Percentiles rank a stretch among this genome's conserved stretches.
These are phyloP conservation scores for Probaryconus sp. DNA, from an alignment of 1,140 invertebrate genomes.

Conservation along the genomic window DNA sequence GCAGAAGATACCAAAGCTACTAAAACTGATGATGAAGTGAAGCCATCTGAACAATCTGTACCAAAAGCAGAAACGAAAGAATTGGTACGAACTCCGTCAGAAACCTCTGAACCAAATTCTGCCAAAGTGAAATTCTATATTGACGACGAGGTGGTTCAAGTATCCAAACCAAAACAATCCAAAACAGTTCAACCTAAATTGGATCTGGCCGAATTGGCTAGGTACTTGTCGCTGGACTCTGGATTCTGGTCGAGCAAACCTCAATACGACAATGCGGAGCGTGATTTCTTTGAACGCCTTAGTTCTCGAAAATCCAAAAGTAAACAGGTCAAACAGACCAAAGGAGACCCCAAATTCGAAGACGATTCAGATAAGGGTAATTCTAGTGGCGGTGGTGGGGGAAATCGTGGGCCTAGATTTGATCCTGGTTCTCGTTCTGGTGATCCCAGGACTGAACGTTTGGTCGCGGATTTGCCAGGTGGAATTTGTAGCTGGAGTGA, in stretches of 20 bases:
- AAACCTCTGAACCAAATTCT: slow-evolving; percentile 15
- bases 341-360: slow-evolving; percentile 71
- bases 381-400: slow-evolving; percentile 78
- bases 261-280: slow-evolving; percentile 82
- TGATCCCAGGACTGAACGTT: slow-evolving; percentile 81
- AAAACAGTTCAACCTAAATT: slow-evolving; percentile 36
- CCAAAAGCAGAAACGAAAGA: slow-evolving; percentile 2
- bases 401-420: slow-evolving; percentile 12
- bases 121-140: slow-evolving; percentile 72
- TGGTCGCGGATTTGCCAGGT: slow-evolving; percentile 85
- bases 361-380: slow-evolving; percentile 81
- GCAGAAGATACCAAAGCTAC: no score
- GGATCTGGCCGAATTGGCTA: slow-evolving; percentile 38
- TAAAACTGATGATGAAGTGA: slow-evolving; percentile 10
- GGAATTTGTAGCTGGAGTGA: slow-evolving; percentile 90
- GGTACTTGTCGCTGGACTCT: slow-evolving; percentile 74
- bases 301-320: slow-evolving; percentile 71
- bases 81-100: slow-evolving; percentile 8
- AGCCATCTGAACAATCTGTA: background rate
- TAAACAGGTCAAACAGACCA: background rate
- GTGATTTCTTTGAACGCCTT: slow-evolving; percentile 77
- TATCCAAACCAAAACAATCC: slow-evolving; percentile 55
- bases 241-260: slow-evolving; percentile 82
- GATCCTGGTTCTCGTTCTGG: slow-evolving; percentile 33
- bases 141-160: slow-evolving; percentile 68